Evolutionary conservation across 2,797 vertebrate species (phyloP), one percentile per base, ranked within the genome.

Genomic region (Pseudochaenichthys georgianus): DNA sequence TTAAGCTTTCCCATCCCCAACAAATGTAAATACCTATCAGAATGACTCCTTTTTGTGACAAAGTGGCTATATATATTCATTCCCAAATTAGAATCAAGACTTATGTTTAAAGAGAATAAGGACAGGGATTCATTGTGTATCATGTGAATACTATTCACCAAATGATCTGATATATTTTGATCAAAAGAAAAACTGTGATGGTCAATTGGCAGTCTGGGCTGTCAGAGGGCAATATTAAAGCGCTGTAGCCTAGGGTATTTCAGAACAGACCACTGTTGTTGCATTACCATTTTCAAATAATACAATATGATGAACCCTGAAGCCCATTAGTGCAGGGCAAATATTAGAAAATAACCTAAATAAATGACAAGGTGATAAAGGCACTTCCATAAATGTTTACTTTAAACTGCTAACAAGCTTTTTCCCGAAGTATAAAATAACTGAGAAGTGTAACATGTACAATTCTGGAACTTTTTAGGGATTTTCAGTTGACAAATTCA

Each of bases 211-310:
- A 41, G 50, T 19, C 23, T 4, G 9, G 31, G 51, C 34, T 70
- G 28, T 73, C 51, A 70, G 43, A 59, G 41, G 52, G 47, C 23
- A 53, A 41, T 57, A 71, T 78, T 47, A 65, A 80, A 80, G 55
- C 1, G 9, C 31, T 61, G 13, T 45, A 13, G 28, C 28, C 28
- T 28, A 28, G 34, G 67, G 47, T 75, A 21, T 77, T 71, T 19
- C 34, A 41, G 31, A 70, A 48, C 45, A 41, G 16, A 31, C n/a
- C 5, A 0, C 34, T 52, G 34, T 23, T 50, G 34, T 54, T 59
- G 21, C 67, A 63, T 42, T 64, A 69, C 4, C 51, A 42, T 70
- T 68, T 38, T 60, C 38, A 70, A 75, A 62, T 61, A 16, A 59
- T 23, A 50, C 38, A 64, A 50, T 58, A 64, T 60, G 31, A 66